Conservation (phyloP, 2,113 vertebrate genomes). For the Trogon surrucura region DNA sequence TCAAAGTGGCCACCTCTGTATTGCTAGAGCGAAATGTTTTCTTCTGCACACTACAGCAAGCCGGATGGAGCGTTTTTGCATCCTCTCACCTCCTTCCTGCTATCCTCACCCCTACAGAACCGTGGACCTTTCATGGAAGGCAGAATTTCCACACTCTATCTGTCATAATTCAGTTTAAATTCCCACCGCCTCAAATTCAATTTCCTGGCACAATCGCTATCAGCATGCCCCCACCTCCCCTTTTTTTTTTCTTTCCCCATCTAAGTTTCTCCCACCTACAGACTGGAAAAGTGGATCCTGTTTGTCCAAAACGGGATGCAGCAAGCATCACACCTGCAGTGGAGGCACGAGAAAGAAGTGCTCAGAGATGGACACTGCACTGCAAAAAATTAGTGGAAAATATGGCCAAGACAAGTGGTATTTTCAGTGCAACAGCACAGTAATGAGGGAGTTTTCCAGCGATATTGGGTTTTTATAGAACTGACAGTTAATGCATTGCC, state of each 20-base stretch:
- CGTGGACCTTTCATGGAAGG: fast-evolving
- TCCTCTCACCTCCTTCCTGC: neutral
- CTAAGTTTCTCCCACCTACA: neutral
- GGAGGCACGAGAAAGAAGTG: neutral
- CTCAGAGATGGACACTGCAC: neutral
- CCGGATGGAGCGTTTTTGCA: neutral
- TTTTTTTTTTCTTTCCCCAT: fast-evolving
- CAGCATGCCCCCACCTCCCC: neutral
- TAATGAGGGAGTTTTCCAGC: neutral
- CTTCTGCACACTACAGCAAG: neutral
- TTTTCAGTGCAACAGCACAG: neutral
- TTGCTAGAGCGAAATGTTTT: neutral
- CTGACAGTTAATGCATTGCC: neutral
- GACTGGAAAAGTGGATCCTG: neutral
- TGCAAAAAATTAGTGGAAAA: neutral
- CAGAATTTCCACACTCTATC: neutral
- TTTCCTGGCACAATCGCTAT: neutral
- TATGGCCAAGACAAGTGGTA: no score
- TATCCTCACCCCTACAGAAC: neutral
- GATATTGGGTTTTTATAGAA: neutral
- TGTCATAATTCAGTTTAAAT: neutral
- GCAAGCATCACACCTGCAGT: fast-evolving
- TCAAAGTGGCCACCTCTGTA: neutral
- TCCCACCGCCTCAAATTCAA: neutral
- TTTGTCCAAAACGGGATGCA: neutral